phyloP scores from a whole-genome alignment of 2,797 vertebrate species.

The Myiothlypis chrysogaster region DNA sequence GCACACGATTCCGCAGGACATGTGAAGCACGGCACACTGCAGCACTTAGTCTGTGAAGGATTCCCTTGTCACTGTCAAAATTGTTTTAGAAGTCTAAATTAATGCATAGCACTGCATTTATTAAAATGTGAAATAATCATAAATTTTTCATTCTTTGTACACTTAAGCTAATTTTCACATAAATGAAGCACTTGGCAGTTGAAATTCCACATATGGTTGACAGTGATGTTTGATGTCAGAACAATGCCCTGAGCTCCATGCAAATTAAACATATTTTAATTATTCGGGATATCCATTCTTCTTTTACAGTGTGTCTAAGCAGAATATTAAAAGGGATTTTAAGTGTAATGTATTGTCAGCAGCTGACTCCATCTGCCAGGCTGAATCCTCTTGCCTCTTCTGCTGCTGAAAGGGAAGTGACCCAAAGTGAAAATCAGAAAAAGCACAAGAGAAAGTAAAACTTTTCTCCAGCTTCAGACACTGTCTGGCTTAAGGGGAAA shows the following conservation, averaged over 20 bases:
- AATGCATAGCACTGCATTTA: slow-evolving; percentile 87
- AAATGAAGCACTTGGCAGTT: slow-evolving; percentile 88
- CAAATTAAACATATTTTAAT: slow-evolving; percentile 81
- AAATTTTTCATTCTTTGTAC: slow-evolving; percentile 91
- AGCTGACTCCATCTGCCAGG: background rate
- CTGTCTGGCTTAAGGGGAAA: background rate
- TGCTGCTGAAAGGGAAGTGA: background rate
- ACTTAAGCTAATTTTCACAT: slow-evolving; percentile 90
- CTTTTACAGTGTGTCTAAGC: slow-evolving; percentile 55
- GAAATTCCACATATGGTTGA: slow-evolving; percentile 81
- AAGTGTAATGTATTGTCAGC: slow-evolving; percentile 52
- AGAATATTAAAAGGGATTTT: slow-evolving; percentile 66
- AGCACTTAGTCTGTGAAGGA: slow-evolving; percentile 60
- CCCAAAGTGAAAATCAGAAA: background rate
- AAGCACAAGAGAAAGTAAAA: background rate
- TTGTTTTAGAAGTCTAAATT: slow-evolving; percentile 86
- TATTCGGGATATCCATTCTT: slow-evolving; percentile 65
- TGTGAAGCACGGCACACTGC: background rate
- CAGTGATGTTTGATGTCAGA: slow-evolving; percentile 90
- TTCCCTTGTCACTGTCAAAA: slow-evolving; percentile 76
- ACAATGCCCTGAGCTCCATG: slow-evolving; percentile 81
- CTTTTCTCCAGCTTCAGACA: background rate
- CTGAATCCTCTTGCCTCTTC: background rate
- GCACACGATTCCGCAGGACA: slow-evolving; percentile 22
- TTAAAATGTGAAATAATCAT: slow-evolving; percentile 91